Evolutionary conservation across 2,888 invertebrate genomes (phyloP).

Genomic region (Noctuana brunneofusca): DNA sequence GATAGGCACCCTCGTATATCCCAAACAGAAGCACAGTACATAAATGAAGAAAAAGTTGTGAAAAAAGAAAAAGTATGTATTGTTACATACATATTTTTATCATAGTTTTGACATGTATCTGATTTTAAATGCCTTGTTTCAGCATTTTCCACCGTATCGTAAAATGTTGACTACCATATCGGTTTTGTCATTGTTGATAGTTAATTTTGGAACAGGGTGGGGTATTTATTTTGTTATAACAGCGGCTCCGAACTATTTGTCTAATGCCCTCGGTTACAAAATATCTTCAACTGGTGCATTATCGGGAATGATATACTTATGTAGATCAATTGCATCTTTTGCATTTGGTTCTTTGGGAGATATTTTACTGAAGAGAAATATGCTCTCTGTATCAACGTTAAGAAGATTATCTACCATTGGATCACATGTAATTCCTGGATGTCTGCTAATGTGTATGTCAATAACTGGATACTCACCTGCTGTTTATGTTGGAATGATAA

Average conservation of each 20-base stretch:
- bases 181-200: constrained; percentile 80
- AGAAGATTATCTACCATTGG: constrained; percentile 78
- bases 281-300: constrained; percentile 42
- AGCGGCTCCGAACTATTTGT: constrained; percentile 85
- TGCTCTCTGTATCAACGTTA: constrained; percentile 51
- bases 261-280: constrained; percentile 83
- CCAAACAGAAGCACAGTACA: constrained; percentile 75
- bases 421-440: constrained; percentile 61
- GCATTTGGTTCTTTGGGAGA: constrained; percentile 42
- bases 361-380: constrained; percentile 47
- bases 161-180: constrained; percentile 81
- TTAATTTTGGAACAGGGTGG: constrained; percentile 86
- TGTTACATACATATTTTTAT: neutral
- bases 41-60: constrained; percentile 51
- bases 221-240: constrained; percentile 85
- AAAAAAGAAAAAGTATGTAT: constrained; percentile 26
- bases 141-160: constrained; percentile 80
- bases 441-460: constrained; percentile 60
- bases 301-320: constrained; percentile 42
- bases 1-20: constrained; percentile 81
- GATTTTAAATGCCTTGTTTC: constrained; percentile 28
- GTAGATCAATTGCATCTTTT: constrained; percentile 38
- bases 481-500: constrained; percentile 76
- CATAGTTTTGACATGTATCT: neutral
- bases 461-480: constrained; percentile 70